Percentiles rank a stretch among this genome's conserved stretches.
Evolutionary conservation across 2,113 vertebrate genomes (phyloP).

Genomic region (Megalops atlanticus): DNA sequence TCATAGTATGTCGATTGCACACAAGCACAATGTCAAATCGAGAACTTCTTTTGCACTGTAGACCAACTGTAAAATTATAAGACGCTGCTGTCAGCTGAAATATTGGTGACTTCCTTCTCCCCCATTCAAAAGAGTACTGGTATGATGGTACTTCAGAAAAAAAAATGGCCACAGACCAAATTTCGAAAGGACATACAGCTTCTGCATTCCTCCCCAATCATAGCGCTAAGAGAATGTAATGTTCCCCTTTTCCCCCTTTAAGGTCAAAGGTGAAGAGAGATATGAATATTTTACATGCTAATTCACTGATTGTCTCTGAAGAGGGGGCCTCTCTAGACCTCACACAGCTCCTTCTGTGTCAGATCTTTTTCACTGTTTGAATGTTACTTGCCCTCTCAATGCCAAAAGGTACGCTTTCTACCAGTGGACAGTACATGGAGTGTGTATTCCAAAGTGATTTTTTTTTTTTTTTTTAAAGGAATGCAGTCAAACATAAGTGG

Average conservation of each 20-base stretch:
- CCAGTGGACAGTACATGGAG: constrained; percentile 40
- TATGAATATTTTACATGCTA: background rate
- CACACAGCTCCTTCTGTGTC: constrained; percentile 39
- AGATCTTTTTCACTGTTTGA: constrained; percentile 47
- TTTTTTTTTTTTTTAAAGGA: constrained; percentile 31
- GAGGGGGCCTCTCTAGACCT: constrained; percentile 47
- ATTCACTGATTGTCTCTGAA: constrained; percentile 24
- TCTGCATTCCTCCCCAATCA: background rate
- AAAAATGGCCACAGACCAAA: background rate
- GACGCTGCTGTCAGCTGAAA: background rate
- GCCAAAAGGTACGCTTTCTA: constrained; percentile 59
- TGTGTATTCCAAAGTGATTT: constrained; percentile 33
- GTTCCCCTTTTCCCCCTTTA: background rate
- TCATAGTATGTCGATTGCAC: background rate
- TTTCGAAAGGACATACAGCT: background rate
- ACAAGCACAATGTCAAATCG: constrained; percentile 21
- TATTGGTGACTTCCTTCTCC: background rate
- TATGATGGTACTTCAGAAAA: constrained; percentile 5
- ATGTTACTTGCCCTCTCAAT: constrained; percentile 56
- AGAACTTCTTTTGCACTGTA: background rate
- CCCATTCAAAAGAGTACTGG: background rate
- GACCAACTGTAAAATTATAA: background rate
- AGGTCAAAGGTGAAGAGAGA: background rate
- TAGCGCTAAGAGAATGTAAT: background rate
- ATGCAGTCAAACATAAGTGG: constrained; percentile 45